Conservation (phyloP, 2,888 invertebrate genomes). For the Helleia helle region DNA sequence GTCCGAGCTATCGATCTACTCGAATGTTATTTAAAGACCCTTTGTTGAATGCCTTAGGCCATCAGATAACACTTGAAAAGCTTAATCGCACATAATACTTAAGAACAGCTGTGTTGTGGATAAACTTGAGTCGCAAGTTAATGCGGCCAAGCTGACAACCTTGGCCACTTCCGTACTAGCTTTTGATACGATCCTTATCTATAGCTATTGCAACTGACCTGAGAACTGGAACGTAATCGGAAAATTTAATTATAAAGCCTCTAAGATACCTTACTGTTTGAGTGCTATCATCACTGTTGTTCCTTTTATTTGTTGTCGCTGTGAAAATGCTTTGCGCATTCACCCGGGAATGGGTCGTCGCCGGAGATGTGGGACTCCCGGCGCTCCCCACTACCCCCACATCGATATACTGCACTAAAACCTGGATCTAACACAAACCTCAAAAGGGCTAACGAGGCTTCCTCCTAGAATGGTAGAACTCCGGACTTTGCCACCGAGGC, state of each 20-base stretch:
- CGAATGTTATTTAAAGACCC: constrained; percentile 42
- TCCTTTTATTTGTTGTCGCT: too few relatives aligned
- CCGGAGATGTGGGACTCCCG: too few relatives aligned
- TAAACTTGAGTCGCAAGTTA: constrained; percentile 27
- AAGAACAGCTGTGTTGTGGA: constrained; percentile 42
- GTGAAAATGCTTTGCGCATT: too few relatives aligned
- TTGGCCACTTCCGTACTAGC: constrained; percentile 42
- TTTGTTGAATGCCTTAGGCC: constrained; percentile 48
- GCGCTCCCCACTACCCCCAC: too few relatives aligned
- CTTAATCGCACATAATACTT: constrained; percentile 64
- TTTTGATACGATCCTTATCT: constrained; percentile 38
- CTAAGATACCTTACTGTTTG: too few relatives aligned
- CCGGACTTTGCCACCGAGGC: too few relatives aligned
- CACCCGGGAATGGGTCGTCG: too few relatives aligned
- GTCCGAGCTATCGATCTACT: constrained; percentile 46
- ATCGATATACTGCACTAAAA: too few relatives aligned
- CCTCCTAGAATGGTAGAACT: too few relatives aligned
- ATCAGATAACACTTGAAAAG: constrained; percentile 60
- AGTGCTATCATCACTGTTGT: too few relatives aligned
- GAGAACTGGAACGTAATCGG: constrained; percentile 16
- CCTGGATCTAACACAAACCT: too few relatives aligned
- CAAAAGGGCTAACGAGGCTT: too few relatives aligned
- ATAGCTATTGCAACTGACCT: constrained; percentile 21
- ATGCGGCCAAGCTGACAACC: constrained; percentile 31
- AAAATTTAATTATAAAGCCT: constrained; percentile 12